Evolutionary conservation across 2,797 vertebrate genomes (phyloP).

Genomic region (Hypotaenidia philippensis): DNA sequence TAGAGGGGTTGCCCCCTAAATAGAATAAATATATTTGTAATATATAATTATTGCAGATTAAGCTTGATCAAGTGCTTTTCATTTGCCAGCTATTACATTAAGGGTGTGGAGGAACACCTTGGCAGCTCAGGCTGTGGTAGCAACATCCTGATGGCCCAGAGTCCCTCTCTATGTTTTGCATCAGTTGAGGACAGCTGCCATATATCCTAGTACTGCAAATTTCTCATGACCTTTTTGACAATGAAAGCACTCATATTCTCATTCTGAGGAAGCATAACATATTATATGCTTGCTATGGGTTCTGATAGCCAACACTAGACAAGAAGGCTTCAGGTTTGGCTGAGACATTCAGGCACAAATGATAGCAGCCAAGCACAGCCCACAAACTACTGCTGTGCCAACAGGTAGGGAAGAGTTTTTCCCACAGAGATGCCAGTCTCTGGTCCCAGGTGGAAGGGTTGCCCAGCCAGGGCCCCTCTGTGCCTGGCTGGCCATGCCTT

Average conservation of each 20-base stretch:
- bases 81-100: not conserved
- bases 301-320: not conserved
- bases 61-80: conserved; percentile 16
- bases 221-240: not conserved
- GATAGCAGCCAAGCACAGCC: not conserved
- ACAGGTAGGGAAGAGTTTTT: not conserved
- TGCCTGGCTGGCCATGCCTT: not conserved
- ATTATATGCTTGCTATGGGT: not conserved
- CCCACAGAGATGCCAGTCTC: not conserved
- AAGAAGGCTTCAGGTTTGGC: not conserved
- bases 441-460: not conserved
- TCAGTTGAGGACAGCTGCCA: not conserved
- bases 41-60: conserved; percentile 25
- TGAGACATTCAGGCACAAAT: not conserved
- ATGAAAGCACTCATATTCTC: not conserved
- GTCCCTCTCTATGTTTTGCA: not conserved
- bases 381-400: not conserved
- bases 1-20: conserved; percentile 28
- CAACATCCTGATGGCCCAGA: not conserved
- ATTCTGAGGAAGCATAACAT: not conserved
- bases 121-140: not conserved
- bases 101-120: not conserved
- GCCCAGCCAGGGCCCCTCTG: not conserved
- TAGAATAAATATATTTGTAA: conserved; percentile 36
- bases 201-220: no score